These are phyloP conservation scores for Lepidotrigona ventralis DNA, from an alignment of 1,140 invertebrate genomes.

Conservation along the genomic window DNA sequence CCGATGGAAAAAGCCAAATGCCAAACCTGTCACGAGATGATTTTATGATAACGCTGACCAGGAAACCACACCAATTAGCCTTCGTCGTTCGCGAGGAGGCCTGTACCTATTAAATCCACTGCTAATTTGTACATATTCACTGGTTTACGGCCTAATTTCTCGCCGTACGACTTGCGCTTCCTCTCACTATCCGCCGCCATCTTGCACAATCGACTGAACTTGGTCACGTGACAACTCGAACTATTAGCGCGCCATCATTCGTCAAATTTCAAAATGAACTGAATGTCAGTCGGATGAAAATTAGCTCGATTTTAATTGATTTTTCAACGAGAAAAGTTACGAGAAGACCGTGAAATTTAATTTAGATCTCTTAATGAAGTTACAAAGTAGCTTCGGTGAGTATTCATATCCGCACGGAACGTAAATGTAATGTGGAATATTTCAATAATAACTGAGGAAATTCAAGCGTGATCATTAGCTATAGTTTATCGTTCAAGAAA, in stretches of 20 bases:
- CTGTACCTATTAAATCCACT: conserved; percentile 51
- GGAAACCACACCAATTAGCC: not conserved
- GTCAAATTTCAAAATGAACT: not conserved
- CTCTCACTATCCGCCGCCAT: conserved; percentile 57
- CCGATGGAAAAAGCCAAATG: conserved; percentile 79
- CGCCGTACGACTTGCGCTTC: conserved; percentile 4
- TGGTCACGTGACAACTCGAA: not conserved
- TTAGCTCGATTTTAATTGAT: not conserved
- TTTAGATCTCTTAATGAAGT: not conserved
- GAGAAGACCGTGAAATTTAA: not conserved
- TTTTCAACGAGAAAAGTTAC: not conserved
- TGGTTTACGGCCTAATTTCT: conserved; percentile 35
- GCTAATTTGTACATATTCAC: conserved; percentile 39
- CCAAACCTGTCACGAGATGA: conserved; percentile 65
- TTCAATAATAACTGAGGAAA: not conserved
- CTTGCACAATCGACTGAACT: not conserved
- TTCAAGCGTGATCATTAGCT: not conserved
- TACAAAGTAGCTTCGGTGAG: not conserved
- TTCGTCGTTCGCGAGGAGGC: not conserved
- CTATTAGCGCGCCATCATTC: not conserved
- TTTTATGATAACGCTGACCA: conserved; percentile 4
- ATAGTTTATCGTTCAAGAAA: no score
- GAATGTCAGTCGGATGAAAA: no score
- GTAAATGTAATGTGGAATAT: not conserved
- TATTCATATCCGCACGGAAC: no score